Conservation (phyloP, 2,888 invertebrate genomes). For the Abscondita cerata region DNA sequence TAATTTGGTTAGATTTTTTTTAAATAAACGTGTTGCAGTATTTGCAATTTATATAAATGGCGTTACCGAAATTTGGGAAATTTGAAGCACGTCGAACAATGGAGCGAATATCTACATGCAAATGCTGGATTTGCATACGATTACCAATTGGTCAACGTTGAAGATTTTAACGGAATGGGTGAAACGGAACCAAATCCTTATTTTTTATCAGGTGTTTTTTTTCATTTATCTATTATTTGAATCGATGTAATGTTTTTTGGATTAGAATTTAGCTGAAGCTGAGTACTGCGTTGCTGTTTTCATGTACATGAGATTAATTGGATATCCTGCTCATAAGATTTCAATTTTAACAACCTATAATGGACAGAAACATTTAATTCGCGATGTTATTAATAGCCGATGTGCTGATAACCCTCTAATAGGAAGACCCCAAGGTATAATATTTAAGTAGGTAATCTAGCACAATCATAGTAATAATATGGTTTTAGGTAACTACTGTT, state of each 20-base stretch:
- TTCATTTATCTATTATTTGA: neutral
- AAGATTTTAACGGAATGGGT: slow-evolving; percentile 95
- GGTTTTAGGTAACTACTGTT: slow-evolving; percentile 82
- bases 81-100: slow-evolving; percentile 83
- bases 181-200: slow-evolving; percentile 98
- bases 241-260: slow-evolving; percentile 36
- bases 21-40: slow-evolving; percentile 65
- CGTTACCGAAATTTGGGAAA: slow-evolving; percentile 95
- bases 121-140: slow-evolving; percentile 94
- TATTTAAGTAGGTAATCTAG: too few species aligned
- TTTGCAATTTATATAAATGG: slow-evolving; percentile 96
- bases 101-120: slow-evolving; percentile 85
- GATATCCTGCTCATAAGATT: slow-evolving; percentile 96
- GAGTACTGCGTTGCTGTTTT: slow-evolving; percentile 97
- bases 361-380: slow-evolving; percentile 96
- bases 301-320: slow-evolving; percentile 97
- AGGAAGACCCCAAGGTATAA: slow-evolving; percentile 74
- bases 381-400: slow-evolving; percentile 93
- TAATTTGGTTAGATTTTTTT: neutral
- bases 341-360: slow-evolving; percentile 99
- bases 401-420: slow-evolving; percentile 96
- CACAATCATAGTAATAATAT: neutral
- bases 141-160: slow-evolving; percentile 95
- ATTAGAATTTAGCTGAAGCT: slow-evolving; percentile 83
- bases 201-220: slow-evolving; percentile 98